Base-by-base conservation (phyloP, 2,888 invertebrate genomes). In the Lysandra coridon region DNA sequence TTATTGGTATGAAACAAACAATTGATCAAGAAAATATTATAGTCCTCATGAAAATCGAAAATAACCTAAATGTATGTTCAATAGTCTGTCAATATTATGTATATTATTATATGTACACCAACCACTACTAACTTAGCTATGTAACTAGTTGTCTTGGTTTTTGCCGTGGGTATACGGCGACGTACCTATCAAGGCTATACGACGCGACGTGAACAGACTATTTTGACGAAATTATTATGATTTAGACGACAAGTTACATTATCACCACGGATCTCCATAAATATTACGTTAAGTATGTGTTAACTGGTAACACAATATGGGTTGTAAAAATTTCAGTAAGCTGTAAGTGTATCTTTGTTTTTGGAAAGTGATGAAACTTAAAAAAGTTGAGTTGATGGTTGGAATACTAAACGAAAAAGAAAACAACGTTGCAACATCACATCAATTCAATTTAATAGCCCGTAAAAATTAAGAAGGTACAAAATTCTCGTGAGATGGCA, bases 161-260 rank as follows among this genome's bases (percentile, higher is more conserved):
- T 69, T 69, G 33, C 14, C 5, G 69, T 37, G 69, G 64, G 64
- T 64, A 64, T 64, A 64, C 64, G 3, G 14, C 69, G 69, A 33
- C 87, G 83, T 87, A 33, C 87, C 83, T 87, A 88, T 87, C 90
- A 91, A 90, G 91, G 91, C 85, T 87, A 87, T 83, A 86, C 83
- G 69, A 79, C 79, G 57, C 83, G 84, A 87, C 89, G 89, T 89
- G 88, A 88, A 86, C 86, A 83, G 86, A 88, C 86, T 88, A 88
- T 89, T 88, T 87, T 81, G 82, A 83, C 78, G 81, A 82, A 82
- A 84, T 85, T 87, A n/a, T n/a, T 57, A 76, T 75, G 57, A 76
- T 76, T 76, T 76, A 76, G 76, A 12, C 57, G 57, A 76, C 33
- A 57, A 57, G 69, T 69, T 69, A 17, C 17, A 3, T 37, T 0